Evolutionary conservation across 2,888 invertebrate species (phyloP).

Genomic region (Slavum lentiscoides): DNA sequence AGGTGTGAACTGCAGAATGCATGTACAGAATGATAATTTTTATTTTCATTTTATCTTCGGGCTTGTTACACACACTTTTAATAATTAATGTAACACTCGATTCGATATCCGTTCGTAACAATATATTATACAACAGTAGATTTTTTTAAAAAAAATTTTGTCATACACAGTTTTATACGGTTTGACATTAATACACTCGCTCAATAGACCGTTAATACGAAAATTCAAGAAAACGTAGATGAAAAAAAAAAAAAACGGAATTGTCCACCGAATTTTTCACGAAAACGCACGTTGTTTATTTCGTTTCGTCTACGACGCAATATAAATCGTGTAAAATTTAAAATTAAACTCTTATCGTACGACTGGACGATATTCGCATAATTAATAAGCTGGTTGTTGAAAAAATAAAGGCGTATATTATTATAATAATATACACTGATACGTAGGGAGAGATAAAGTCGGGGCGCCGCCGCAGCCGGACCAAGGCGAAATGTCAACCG

Average conservation of each 20-base stretch:
- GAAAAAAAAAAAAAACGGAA: no score
- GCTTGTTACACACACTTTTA: neutral
- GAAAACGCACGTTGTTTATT: no score
- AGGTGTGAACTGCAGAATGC: neutral
- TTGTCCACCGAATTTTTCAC: no score
- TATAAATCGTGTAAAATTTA: neutral
- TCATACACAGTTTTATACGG: no score
- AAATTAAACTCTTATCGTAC: constrained; percentile 6
- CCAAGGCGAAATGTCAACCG: constrained; percentile 47
- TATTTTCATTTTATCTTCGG: neutral
- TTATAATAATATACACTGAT: no score
- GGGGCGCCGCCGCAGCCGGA: constrained; percentile 5
- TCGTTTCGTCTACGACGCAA: neutral
- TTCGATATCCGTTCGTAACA: constrained; percentile 1
- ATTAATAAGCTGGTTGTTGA: constrained; percentile 29
- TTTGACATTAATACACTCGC: no score
- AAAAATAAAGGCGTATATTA: constrained; percentile 1
- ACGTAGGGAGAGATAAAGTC: neutral
- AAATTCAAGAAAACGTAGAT: no score
- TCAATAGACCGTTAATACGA: no score
- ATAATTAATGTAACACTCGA: constrained; percentile 4
- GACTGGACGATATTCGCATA: constrained; percentile 11
- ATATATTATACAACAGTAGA: neutral
- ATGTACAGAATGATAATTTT: neutral
- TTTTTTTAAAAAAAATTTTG: no score